Base-by-base conservation (phyloP, 2,113 vertebrate species). In the Turdus rufiventris region DNA sequence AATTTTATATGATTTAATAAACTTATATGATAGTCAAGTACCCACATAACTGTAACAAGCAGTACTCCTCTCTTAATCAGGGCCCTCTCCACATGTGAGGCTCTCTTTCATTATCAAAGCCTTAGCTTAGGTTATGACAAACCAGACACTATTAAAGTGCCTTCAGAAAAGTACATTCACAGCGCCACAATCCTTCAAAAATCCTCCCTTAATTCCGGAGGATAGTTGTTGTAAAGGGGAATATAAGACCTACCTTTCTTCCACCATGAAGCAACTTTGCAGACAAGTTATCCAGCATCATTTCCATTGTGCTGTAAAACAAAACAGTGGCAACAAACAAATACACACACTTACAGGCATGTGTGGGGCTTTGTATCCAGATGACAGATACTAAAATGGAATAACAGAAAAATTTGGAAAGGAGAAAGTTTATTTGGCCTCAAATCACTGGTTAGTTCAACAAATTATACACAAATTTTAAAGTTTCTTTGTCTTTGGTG, bases 1-100 rank as follows among this genome's bases (percentile, higher is more conserved):
- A 98, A 98, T 96, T 98, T 97, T 97, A 96, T 96, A 96, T 96
- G 95, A 98, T 98, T 98, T 98, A 97, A 98, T 98, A 98, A 98
- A 97, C 94, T 96, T 98, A 97, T 93, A 98, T 97, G 97, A 97
- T 96, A 97, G 92, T 94, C 96, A 97, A 97, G 86, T 92, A 98
- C 95, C 94, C 94, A 77, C 88, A 96, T 96, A 97, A 97, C 92
- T 95, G 88, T 97, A 97, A 97, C 95, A 97, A 97, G 96, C 90
- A 53, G 66, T 88, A 78, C 73, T 96, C 48, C 88, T 94, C 80
- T 93, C 91, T 97, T 96, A 95, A 97, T 96, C 53, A 78, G 94
- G 68, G 89, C 54, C 88, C 40, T 93, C 86, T 75, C 65, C 93
- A 43, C 61, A 42, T 18, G 9, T 7, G 33, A 88, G 82, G 56